Base-by-base conservation (phyloP, 2,113 vertebrate species). In the Chlorocebus sabaeus region DNA sequence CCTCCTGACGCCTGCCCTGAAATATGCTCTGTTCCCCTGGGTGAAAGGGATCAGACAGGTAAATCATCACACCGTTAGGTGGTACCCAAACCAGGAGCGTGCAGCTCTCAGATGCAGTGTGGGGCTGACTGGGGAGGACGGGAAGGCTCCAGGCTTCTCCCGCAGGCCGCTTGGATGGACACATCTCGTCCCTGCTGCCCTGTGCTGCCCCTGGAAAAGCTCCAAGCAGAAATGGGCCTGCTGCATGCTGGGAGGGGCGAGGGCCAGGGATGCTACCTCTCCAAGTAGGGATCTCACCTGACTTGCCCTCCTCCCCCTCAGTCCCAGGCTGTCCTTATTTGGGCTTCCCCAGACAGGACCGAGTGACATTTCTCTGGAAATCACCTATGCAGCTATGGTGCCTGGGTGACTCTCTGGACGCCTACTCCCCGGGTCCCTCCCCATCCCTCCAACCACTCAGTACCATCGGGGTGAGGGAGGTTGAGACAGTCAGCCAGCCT, bases 121-220 rank as follows among this genome's bases (percentile, higher is more conserved):
- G 5, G 55, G 3, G 11, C 52, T 1, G 0, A 13, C 25, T 13
- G 93, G 12, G 12, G 6, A 13, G 4, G 27, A 4, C 0, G 0
- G 16, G 18, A 0, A 0, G 32, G 27, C 12, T 5, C 30, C 0
- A 4, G 23, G 57, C 17, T 45, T 32, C 43, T 67, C 22, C 68
- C 0, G 48, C 67, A 6, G 6, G 22, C 2, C 0, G 2, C 25
- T 14, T 4, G 0, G 1, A 0, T 2, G 5, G 11, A 55, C 18
- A 6, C 10, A 73, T 10, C 20, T 12, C 20, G 1, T 68, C 70
- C 70, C 70, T 32, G 32, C 30, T 20, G 18, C 57, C 23, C 7
- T 22, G n/a, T 72, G 91, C 70, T 40, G 38, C 38, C n/a, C 6
- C 7, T 3, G 0, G 2, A 6, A 59, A 27, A 8, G 55, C 27